phyloP scores from a whole-genome alignment of 2,113 vertebrate genomes.

The Cyanoramphus novaezelandiae region DNA sequence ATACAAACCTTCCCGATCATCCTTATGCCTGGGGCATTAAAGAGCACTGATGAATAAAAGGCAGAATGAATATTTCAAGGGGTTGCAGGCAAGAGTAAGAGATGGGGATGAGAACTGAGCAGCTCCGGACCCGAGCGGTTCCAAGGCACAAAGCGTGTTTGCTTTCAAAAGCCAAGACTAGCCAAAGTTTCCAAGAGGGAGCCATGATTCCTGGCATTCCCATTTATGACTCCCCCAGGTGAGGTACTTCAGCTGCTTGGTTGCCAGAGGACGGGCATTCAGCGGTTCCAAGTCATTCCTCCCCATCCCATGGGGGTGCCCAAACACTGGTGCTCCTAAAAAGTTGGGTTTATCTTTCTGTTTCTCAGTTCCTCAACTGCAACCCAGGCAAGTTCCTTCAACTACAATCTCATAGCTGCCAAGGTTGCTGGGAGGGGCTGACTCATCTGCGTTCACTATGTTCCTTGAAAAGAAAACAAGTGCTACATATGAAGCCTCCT shows the following conservation, averaged over 20 bases:
- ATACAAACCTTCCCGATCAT: not conserved
- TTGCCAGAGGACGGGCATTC: not conserved
- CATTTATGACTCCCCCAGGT: not conserved
- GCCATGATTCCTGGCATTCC: not conserved
- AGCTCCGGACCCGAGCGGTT: not conserved
- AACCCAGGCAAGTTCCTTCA: not conserved
- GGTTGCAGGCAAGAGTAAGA: not conserved
- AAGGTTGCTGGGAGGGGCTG: not conserved
- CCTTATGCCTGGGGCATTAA: not conserved
- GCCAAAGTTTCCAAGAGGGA: not conserved
- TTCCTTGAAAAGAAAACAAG: not conserved
- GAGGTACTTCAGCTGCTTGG: not conserved
- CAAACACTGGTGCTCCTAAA: not conserved
- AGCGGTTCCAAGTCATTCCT: not conserved
- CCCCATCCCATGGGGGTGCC: not conserved
- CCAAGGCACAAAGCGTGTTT: not conserved
- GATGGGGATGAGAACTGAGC: not conserved
- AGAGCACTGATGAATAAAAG: not conserved
- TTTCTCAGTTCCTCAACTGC: not conserved
- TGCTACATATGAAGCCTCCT: not conserved
- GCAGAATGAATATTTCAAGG: slow-evolving; percentile 46
- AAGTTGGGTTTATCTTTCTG: not conserved
- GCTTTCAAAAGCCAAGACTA: not conserved
- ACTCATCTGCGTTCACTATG: not conserved
- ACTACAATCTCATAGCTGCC: not conserved